Percentiles rank a stretch among this genome's conserved stretches.
These are phyloP conservation scores for Mimumesa dahlbomi DNA, from an alignment of 2,888 invertebrate genomes.

Conservation along the genomic window DNA sequence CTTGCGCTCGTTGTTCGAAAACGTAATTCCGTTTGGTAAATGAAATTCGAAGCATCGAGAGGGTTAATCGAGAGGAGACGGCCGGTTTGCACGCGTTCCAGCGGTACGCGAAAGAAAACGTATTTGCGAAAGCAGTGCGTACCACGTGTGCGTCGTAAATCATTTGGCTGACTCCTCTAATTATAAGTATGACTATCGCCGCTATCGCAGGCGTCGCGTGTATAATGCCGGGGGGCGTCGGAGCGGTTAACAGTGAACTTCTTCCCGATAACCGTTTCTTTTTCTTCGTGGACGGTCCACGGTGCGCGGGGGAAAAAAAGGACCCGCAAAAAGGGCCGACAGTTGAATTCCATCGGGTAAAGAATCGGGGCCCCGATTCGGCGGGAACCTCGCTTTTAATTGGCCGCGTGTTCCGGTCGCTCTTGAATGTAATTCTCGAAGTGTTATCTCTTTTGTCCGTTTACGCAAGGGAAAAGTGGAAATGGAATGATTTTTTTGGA, in stretches of 20 bases:
- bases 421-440: too few relatives aligned
- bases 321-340: slow-evolving; percentile 62
- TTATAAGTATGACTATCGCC: slow-evolving; percentile 76
- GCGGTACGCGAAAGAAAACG: slow-evolving; percentile 16
- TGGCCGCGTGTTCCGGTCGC: slow-evolving; percentile 15
- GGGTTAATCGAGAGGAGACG: too few relatives aligned
- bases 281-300: slow-evolving; percentile 17
- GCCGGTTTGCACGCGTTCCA: slow-evolving; percentile 10
- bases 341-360: slow-evolving; percentile 58
- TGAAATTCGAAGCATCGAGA: too few relatives aligned
- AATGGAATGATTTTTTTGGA: too few relatives aligned
- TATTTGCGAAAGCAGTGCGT: slow-evolving; percentile 66
- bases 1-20: too few relatives aligned
- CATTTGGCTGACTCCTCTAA: slow-evolving; percentile 75
- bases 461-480: too few relatives aligned
- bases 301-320: slow-evolving; percentile 20
- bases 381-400: slow-evolving; percentile 53
- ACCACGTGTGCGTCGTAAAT: slow-evolving; percentile 75
- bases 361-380: slow-evolving; percentile 53
- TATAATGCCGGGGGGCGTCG: slow-evolving; percentile 65
- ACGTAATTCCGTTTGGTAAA: too few relatives aligned
- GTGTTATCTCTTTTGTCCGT: too few relatives aligned
- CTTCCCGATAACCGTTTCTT: slow-evolving; percentile 1
- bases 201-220: slow-evolving; percentile 71
- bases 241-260: slow-evolving; percentile 34